These are phyloP conservation scores for Centropus bengalensis DNA, from an alignment of 2,113 vertebrate species.

Conservation along the genomic window DNA sequence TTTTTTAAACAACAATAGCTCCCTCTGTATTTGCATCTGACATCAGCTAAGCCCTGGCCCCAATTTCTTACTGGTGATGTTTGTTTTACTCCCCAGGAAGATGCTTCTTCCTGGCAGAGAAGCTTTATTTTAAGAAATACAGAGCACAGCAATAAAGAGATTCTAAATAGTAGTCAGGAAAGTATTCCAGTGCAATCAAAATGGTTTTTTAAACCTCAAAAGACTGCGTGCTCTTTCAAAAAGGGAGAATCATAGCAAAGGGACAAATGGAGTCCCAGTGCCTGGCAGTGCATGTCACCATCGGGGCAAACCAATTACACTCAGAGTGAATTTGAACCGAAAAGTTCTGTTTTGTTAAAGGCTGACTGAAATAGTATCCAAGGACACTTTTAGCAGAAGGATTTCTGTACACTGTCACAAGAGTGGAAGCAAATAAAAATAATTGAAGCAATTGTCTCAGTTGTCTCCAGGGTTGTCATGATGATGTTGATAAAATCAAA, in stretches of 20 bases:
- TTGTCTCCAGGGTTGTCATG: slow-evolving; percentile 69
- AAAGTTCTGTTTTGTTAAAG: neutral
- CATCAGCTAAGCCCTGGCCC: slow-evolving; percentile 7
- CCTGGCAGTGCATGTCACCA: neutral
- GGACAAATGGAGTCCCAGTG: neutral
- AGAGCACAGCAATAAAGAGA: slow-evolving; percentile 42
- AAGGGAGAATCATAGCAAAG: neutral
- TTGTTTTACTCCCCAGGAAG: slow-evolving; percentile 22
- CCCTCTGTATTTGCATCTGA: slow-evolving; percentile 3
- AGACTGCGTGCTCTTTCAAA: neutral
- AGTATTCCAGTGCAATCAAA: slow-evolving; percentile 24
- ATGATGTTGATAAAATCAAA: slow-evolving; percentile 73
- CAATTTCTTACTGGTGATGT: slow-evolving; percentile 5
- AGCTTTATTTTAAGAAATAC: slow-evolving; percentile 60
- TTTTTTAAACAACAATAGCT: slow-evolving; percentile 32
- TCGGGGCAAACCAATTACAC: neutral
- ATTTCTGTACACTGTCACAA: slow-evolving; percentile 47
- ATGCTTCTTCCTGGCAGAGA: slow-evolving; percentile 11
- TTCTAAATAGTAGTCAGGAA: slow-evolving; percentile 36
- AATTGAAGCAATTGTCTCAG: slow-evolving; percentile 69
- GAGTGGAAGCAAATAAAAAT: slow-evolving; percentile 54
- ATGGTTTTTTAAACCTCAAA: slow-evolving; percentile 28
- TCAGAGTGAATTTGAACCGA: neutral
- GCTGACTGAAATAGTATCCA: neutral
- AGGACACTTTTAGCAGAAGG: slow-evolving; percentile 36